Conservation (phyloP, 2,888 invertebrate genomes). For the Scaptomyza parva region DNA sequence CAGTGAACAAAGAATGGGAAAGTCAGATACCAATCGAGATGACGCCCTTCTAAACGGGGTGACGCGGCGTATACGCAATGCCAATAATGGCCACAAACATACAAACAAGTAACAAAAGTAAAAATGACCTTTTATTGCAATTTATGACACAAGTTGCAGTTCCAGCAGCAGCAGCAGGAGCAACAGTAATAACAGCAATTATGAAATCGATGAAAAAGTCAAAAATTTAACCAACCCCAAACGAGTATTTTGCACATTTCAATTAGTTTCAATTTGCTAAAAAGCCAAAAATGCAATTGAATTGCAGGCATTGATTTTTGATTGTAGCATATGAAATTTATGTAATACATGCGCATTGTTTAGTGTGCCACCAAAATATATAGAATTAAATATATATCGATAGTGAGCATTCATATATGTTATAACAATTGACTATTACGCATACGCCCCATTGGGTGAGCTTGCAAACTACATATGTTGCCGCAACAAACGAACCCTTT, state of each 20-base stretch:
- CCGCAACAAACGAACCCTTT: conserved; percentile 39
- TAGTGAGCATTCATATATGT: conserved; percentile 23
- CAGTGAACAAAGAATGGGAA: conserved; percentile 27
- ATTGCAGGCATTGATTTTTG: conserved; percentile 63
- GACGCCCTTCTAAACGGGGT: conserved; percentile 21
- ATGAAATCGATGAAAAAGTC: conserved; percentile 37
- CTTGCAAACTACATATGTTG: conserved; percentile 17
- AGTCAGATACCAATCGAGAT: background rate
- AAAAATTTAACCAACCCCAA: background rate
- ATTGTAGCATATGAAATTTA: conserved; percentile 46
- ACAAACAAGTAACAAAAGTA: conserved; percentile 33
- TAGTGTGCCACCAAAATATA: conserved; percentile 39
- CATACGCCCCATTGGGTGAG: conserved; percentile 45
- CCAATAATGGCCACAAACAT: conserved; percentile 38
- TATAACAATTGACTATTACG: conserved; percentile 67
- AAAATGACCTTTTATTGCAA: conserved; percentile 68
- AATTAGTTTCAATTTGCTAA: conserved; percentile 76
- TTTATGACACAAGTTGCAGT: conserved; percentile 60
- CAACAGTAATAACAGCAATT: conserved; percentile 21
- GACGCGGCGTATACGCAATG: conserved; percentile 53
- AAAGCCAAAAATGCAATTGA: conserved; percentile 58
- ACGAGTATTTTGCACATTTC: conserved; percentile 56
- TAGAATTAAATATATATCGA: background rate
- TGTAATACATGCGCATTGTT: conserved; percentile 47
- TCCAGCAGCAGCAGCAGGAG: conserved; percentile 10